A percentile compares a stretch with the other conserved stretches of the same genome.
These are phyloP conservation scores for Lates calcarifer DNA, from an alignment of 2,113 vertebrate genomes.

Conservation along the genomic window DNA sequence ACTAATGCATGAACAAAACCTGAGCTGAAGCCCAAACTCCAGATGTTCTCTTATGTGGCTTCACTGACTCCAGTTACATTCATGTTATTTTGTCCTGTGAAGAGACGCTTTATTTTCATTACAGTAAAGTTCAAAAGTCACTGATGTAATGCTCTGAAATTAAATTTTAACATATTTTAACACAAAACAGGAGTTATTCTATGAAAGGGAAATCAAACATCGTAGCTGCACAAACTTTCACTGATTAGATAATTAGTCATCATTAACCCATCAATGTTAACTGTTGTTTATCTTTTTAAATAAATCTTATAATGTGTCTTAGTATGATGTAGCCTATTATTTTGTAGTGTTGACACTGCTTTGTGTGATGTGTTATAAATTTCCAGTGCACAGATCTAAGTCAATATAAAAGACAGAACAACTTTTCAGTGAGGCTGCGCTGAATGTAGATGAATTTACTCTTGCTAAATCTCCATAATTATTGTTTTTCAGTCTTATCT, in stretches of 20 bases:
- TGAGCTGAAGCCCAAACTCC: constrained; percentile 49
- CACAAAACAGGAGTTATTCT: constrained; percentile 12
- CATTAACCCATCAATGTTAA: background rate
- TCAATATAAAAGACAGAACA: background rate
- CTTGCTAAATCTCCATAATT: background rate
- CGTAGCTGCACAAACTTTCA: background rate
- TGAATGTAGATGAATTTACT: constrained; percentile 4
- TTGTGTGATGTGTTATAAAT: background rate
- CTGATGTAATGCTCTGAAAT: constrained; percentile 11
- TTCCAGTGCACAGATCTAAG: background rate
- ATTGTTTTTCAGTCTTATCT: constrained; percentile 13
- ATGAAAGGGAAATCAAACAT: constrained; percentile 1
- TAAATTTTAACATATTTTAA: background rate
- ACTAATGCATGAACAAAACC: constrained; percentile 56
- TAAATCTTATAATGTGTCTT: background rate
- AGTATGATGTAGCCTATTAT: background rate
- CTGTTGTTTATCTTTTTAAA: background rate
- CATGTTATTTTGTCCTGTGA: constrained; percentile 19
- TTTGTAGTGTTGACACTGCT: background rate
- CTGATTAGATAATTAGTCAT: constrained; percentile 12
- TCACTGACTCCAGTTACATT: constrained; percentile 47
- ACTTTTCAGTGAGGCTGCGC: background rate
- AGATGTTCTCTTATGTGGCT: constrained; percentile 72
- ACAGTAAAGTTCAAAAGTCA: constrained; percentile 43
- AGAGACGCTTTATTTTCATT: constrained; percentile 62